Percentiles rank a stretch among this genome's conserved stretches.
Evolutionary conservation across 2,797 vertebrate genomes (phyloP).

Genomic region (Scarus forsteni): DNA sequence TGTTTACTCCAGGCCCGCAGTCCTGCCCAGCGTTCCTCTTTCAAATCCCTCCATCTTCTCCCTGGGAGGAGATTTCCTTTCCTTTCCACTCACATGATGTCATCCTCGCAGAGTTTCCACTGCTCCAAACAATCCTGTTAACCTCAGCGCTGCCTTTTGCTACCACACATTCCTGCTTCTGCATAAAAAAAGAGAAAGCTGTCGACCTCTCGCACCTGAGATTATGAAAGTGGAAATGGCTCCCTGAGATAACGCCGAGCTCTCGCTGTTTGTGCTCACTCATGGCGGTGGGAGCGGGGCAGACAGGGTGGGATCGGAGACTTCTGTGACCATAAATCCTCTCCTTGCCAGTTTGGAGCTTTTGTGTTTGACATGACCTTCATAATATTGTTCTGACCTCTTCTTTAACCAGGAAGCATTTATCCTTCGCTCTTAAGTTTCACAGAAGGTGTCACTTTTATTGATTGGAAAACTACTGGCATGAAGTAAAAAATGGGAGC

Average conservation of each 20-base stretch:
- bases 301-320: neutral
- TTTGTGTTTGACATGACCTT: slow-evolving; percentile 70
- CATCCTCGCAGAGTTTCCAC: slow-evolving; percentile 78
- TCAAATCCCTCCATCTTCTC: slow-evolving; percentile 75
- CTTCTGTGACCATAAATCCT: slow-evolving; percentile 55
- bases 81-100: slow-evolving; percentile 82
- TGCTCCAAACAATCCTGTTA: slow-evolving; percentile 71
- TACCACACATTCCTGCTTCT: slow-evolving; percentile 61
- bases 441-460: slow-evolving; percentile 17
- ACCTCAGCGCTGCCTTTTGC: slow-evolving; percentile 67
- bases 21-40: slow-evolving; percentile 64
- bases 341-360: slow-evolving; percentile 20
- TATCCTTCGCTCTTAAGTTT: slow-evolving; percentile 36
- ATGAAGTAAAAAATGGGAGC: slow-evolving; percentile 43
- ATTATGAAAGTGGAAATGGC: slow-evolving; percentile 31
- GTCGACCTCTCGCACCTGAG: slow-evolving; percentile 59
- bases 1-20: slow-evolving; percentile 73
- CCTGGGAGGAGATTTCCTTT: slow-evolving; percentile 80
- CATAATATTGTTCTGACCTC: slow-evolving; percentile 83
- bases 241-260: slow-evolving; percentile 45
- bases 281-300: slow-evolving; percentile 22
- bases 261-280: slow-evolving; percentile 49
- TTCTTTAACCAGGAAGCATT: slow-evolving; percentile 36
- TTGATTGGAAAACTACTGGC: slow-evolving; percentile 35
- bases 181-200: neutral